phyloP scores from a whole-genome alignment of 2,888 invertebrate genomes.

The Mystacides longicornis region DNA sequence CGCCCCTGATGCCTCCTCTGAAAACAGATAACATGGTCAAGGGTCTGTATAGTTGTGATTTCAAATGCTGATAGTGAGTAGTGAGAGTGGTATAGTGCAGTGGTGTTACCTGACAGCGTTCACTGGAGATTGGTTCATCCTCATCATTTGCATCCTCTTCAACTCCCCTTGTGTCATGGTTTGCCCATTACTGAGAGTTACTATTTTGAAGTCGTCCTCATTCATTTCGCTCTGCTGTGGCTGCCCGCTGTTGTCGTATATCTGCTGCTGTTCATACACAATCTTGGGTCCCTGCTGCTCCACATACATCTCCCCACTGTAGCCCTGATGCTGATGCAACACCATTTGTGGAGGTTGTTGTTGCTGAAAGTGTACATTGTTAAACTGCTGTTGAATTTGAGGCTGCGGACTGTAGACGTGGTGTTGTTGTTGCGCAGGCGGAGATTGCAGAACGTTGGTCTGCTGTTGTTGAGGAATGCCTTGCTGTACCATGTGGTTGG shows the following conservation, averaged over 20 bases:
- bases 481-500: conserved; percentile 11
- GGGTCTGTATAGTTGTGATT: neutral
- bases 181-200: conserved; percentile 41
- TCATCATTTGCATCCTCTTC: conserved; percentile 35
- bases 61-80: neutral
- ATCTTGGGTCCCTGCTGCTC: conserved; percentile 25
- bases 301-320: conserved; percentile 18
- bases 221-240: conserved; percentile 30
- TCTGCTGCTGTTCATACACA: conserved; percentile 25
- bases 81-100: neutral
- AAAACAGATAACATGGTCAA: neutral
- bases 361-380: conserved; percentile 18
- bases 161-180: conserved; percentile 44
- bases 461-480: conserved; percentile 5
- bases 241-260: conserved; percentile 33
- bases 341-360: conserved; percentile 26
- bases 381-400: conserved; percentile 21
- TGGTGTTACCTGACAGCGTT: conserved; percentile 6
- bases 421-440: conserved; percentile 10
- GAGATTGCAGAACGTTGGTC: conserved; percentile 8
- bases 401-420: conserved; percentile 18
- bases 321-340: conserved; percentile 21
- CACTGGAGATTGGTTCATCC: conserved; percentile 23
- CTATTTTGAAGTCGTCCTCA: conserved; percentile 41
- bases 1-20: conserved; percentile 11